phyloP scores from a whole-genome alignment of 2,113 vertebrate species.

The Labrus mixtus region DNA sequence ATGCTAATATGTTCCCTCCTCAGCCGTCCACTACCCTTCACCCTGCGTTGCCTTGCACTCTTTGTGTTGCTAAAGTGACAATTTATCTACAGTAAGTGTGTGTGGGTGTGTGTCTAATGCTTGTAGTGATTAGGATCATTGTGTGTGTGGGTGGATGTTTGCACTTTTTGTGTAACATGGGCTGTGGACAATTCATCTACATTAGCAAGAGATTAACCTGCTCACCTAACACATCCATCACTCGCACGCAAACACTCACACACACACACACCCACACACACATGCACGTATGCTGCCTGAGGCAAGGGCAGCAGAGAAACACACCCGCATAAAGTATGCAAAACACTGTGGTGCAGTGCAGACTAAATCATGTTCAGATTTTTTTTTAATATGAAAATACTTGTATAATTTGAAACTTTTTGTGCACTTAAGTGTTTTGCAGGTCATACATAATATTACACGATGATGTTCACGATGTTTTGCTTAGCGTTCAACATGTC shows the following conservation, averaged over 20 bases:
- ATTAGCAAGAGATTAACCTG: conserved; percentile 80
- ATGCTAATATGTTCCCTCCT: conserved; percentile 4
- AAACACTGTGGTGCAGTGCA: conserved; percentile 40
- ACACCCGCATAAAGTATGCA: conserved; percentile 33
- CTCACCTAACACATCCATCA: conserved; percentile 79
- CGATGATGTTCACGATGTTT: not conserved
- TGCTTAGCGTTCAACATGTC: not conserved
- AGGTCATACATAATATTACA: too few relatives aligned
- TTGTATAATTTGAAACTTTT: too few relatives aligned
- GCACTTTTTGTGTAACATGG: conserved; percentile 63
- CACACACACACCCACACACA: conserved; percentile 38
- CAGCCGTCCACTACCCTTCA: conserved; percentile 48
- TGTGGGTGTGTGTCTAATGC: conserved; percentile 35
- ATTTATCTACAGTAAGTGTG: conserved; percentile 30
- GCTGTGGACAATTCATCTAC: conserved; percentile 76
- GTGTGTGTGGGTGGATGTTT: conserved; percentile 27
- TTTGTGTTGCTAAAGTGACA: conserved; percentile 29
- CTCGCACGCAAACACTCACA: conserved; percentile 7
- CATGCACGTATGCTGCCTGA: conserved; percentile 11
- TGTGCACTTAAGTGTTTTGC: too few relatives aligned
- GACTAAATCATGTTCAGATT: not conserved
- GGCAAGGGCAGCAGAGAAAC: conserved; percentile 62
- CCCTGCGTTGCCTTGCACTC: conserved; percentile 19
- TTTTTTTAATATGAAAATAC: too few relatives aligned
- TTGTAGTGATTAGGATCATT: conserved; percentile 38